phyloP scores from a whole-genome alignment of 2,113 vertebrate genomes.

The Istiophorus platypterus region DNA sequence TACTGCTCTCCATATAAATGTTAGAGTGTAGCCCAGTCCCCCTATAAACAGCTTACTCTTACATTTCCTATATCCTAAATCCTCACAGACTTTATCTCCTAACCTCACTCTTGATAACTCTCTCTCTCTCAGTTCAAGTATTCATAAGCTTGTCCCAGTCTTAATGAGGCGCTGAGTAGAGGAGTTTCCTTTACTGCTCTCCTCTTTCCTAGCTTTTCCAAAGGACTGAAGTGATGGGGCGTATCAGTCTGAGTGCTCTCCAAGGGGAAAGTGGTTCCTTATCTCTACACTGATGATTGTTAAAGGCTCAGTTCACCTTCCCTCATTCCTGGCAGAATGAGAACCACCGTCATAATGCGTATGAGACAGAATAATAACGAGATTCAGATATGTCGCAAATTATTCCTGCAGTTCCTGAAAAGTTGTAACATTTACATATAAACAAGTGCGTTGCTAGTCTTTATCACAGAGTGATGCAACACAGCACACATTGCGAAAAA shows the following conservation, averaged over 20 bases:
- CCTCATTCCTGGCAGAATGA: constrained; percentile 19
- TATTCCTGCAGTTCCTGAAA: constrained; percentile 30
- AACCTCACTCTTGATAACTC: constrained; percentile 37
- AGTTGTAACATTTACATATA: constrained; percentile 42
- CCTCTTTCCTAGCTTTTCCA: constrained; percentile 7
- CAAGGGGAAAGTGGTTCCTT: background rate
- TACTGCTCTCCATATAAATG: constrained; percentile 18
- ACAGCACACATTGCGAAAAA: background rate
- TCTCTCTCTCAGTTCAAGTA: constrained; percentile 9
- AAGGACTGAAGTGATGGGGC: constrained; percentile 8
- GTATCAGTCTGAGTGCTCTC: constrained; percentile 29
- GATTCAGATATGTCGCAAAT: constrained; percentile 30
- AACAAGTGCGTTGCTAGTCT: constrained; percentile 29
- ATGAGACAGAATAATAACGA: constrained; percentile 23
- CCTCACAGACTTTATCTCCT: constrained; percentile 37
- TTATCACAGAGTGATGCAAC: background rate
- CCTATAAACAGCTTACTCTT: constrained; percentile 51
- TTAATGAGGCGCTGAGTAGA: constrained; percentile 31
- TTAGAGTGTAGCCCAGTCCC: constrained; percentile 11
- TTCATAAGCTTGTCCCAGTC: constrained; percentile 22
- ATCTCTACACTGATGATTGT: constrained; percentile 33
- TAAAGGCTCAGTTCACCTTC: constrained; percentile 7
- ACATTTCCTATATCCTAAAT: constrained; percentile 47
- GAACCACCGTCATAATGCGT: background rate
- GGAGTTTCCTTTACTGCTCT: background rate